phyloP scores from a whole-genome alignment of 2,113 vertebrate genomes.

The Telmatochromis brachygnathus region DNA sequence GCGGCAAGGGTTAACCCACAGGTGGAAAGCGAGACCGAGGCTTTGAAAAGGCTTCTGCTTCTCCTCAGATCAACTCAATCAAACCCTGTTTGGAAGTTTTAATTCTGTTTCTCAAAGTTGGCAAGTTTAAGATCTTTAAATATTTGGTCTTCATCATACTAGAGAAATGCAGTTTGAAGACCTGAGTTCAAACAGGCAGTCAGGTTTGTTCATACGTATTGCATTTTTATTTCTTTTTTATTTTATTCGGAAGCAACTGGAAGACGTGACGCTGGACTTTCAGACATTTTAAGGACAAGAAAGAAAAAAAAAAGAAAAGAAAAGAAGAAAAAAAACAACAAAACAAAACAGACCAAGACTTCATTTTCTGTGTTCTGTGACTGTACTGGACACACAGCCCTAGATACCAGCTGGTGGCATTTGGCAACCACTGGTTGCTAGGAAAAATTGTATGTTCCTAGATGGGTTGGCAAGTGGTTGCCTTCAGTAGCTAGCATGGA shows the following conservation, averaged over 20 bases:
- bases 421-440: not conserved
- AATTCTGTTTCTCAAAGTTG: not conserved
- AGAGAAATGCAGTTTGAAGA: not conserved
- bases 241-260: not conserved
- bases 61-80: not conserved
- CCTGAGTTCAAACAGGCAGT: not conserved
- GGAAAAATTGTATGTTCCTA: not conserved
- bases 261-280: not conserved
- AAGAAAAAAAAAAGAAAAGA: rapidly evolving
- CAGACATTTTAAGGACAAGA: not conserved
- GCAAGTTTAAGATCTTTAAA: not conserved
- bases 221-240: too few relatives aligned
- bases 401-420: not conserved
- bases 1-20: not conserved
- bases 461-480: not conserved
- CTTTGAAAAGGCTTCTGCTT: not conserved
- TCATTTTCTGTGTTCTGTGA: not conserved
- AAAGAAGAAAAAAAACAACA: rapidly evolving
- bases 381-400: not conserved
- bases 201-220: too few relatives aligned
- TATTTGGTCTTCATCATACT: not conserved
- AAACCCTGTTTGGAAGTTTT: not conserved
- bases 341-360: too few relatives aligned
- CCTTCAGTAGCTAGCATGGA: not conserved
- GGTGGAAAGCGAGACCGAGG: not conserved